Conservation (phyloP, 1,140 invertebrate genomes). For the Zaprionus africanus region DNA sequence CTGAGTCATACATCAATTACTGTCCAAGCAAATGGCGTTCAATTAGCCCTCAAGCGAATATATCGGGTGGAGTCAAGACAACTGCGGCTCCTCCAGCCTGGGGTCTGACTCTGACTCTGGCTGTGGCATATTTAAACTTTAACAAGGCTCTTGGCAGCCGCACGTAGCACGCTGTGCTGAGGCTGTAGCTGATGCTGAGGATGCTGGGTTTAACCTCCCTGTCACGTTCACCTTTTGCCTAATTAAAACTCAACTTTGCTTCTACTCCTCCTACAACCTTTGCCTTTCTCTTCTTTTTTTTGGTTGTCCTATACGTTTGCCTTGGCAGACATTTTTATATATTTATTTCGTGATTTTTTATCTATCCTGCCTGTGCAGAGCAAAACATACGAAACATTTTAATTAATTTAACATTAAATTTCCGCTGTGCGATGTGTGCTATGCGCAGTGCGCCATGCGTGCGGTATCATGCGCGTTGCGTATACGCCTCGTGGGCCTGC, state of each 20-base stretch:
- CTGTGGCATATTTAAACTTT: conserved; percentile 47
- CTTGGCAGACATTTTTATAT: neutral
- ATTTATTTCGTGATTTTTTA: conserved; percentile 30
- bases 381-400: conserved; percentile 22
- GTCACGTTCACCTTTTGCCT: conserved; percentile 71
- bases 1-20: conserved; percentile 77
- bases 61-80: conserved; percentile 13
- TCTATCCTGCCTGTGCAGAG: conserved; percentile 5
- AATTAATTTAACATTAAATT: conserved; percentile 60
- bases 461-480: conserved; percentile 8
- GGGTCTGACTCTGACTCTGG: neutral
- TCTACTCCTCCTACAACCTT: neutral
- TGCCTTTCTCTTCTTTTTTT: neutral
- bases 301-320: neutral
- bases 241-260: conserved; percentile 60
- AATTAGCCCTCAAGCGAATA: conserved; percentile 68
- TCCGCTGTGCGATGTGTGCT: neutral
- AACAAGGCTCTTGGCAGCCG: conserved; percentile 43
- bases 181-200: neutral
- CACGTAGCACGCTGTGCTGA: conserved; percentile 22
- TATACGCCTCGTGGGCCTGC: conserved; percentile 23
- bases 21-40: conserved; percentile 77
- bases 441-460: neutral
- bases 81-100: neutral
- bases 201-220: conserved; percentile 23